phyloP scores from a whole-genome alignment of 2,113 vertebrate genomes.

The Echinops telfairi region DNA sequence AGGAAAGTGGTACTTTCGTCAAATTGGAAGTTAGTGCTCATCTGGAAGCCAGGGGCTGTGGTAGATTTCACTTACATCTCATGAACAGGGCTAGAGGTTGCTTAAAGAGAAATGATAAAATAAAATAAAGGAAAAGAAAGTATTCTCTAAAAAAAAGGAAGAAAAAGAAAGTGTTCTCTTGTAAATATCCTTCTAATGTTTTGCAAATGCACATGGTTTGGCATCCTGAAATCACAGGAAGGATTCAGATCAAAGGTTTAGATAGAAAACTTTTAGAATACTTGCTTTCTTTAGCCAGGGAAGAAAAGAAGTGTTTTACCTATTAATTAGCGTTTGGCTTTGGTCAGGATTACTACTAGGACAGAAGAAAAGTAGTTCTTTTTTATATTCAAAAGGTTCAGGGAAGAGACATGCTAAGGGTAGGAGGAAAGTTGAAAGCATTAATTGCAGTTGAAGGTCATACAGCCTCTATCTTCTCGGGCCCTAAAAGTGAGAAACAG shows the following conservation, averaged over 20 bases:
- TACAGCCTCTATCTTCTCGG: neutral
- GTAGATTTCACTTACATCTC: neutral
- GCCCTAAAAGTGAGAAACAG: slow-evolving; percentile 18
- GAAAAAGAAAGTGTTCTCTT: neutral
- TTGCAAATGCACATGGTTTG: neutral
- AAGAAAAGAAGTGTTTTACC: neutral
- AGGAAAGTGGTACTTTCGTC: neutral
- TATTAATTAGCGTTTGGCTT: neutral
- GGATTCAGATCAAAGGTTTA: slow-evolving; percentile 8
- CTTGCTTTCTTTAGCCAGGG: neutral
- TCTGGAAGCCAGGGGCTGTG: neutral
- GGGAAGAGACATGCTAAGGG: neutral
- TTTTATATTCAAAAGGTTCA: neutral
- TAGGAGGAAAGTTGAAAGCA: neutral
- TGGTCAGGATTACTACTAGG: neutral
- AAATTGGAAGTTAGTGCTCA: neutral
- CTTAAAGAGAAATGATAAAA: neutral
- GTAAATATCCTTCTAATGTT: neutral
- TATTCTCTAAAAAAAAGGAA: neutral
- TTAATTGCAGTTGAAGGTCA: neutral
- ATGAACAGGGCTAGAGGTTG: neutral
- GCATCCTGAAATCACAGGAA: neutral
- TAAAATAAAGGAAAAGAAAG: slow-evolving; percentile 24
- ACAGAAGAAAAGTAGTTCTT: neutral
- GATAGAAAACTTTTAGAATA: neutral